Percentiles rank a stretch among this genome's conserved stretches.
Conservation (phyloP, 2,888 invertebrate species). For the Flexamia atlantica region DNA sequence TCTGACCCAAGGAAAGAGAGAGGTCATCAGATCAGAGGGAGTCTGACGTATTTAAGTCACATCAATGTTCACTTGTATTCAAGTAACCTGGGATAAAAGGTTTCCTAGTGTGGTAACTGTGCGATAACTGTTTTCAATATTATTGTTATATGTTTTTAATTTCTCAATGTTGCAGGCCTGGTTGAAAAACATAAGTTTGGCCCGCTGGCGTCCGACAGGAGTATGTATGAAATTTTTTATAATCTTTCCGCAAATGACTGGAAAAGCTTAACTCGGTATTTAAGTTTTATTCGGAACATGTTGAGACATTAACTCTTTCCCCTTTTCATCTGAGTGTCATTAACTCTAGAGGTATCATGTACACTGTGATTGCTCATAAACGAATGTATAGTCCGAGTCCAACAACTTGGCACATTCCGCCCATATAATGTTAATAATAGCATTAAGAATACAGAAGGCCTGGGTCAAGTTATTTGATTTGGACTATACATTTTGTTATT, state of each 20-base stretch:
- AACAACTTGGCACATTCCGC: too few species aligned
- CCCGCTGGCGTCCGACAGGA: neutral
- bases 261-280: conserved; percentile 15
- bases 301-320: conserved; percentile 45
- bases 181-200: neutral
- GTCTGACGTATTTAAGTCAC: too few species aligned
- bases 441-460: too few species aligned
- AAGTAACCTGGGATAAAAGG: too few species aligned
- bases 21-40: too few species aligned
- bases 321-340: too few species aligned
- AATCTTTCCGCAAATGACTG: conserved; percentile 24
- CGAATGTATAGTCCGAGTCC: too few species aligned
- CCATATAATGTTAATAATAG: too few species aligned
- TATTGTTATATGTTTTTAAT: conserved; percentile 20
- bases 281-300: conserved; percentile 16
- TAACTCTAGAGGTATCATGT: neutral
- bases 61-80: too few species aligned
- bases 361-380: too few species aligned
- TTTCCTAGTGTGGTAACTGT: too few species aligned
- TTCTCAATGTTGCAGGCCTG: conserved; percentile 7
- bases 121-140: neutral
- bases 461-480: conserved; percentile 2
- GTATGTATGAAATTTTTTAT: conserved; percentile 1
- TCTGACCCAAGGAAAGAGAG: too few species aligned
- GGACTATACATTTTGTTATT: neutral